phyloP scores from a whole-genome alignment of 2,888 invertebrate genomes.

The Bembecia ichneumoniformis region DNA sequence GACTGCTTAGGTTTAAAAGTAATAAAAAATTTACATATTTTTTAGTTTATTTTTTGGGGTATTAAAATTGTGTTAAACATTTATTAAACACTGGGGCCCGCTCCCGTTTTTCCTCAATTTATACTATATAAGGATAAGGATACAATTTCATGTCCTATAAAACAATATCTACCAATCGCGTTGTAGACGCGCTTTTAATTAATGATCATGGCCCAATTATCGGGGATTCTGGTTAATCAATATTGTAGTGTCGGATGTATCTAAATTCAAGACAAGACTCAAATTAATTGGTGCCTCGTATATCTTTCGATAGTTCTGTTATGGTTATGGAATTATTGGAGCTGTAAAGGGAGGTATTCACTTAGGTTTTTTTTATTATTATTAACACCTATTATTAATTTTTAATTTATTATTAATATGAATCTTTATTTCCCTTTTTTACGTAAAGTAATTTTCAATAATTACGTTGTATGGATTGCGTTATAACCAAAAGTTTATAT shows the following conservation, averaged over 20 bases:
- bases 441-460: too few species aligned
- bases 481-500: too few species aligned
- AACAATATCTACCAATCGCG: too few species aligned
- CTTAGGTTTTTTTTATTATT: constrained; percentile 2
- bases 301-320: constrained; percentile 32
- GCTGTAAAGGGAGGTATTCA: constrained; percentile 14
- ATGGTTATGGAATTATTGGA: constrained; percentile 28
- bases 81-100: too few species aligned
- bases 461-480: too few species aligned
- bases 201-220: constrained; percentile 54
- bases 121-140: too few species aligned
- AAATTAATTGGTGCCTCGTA: constrained; percentile 47
- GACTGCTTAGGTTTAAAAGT: too few species aligned
- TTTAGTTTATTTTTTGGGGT: background rate
- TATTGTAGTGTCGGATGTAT: constrained; percentile 33
- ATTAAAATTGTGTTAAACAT: background rate
- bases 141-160: too few species aligned
- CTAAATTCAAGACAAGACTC: constrained; percentile 39
- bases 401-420: too few species aligned
- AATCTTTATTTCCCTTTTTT: too few species aligned
- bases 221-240: constrained; percentile 43
- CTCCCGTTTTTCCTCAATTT: too few species aligned
- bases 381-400: too few species aligned
- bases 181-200: constrained; percentile 22
- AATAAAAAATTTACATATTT: background rate